Evolutionary conservation across 2,888 invertebrate species (phyloP).

Genomic region (Copidosoma aretas): DNA sequence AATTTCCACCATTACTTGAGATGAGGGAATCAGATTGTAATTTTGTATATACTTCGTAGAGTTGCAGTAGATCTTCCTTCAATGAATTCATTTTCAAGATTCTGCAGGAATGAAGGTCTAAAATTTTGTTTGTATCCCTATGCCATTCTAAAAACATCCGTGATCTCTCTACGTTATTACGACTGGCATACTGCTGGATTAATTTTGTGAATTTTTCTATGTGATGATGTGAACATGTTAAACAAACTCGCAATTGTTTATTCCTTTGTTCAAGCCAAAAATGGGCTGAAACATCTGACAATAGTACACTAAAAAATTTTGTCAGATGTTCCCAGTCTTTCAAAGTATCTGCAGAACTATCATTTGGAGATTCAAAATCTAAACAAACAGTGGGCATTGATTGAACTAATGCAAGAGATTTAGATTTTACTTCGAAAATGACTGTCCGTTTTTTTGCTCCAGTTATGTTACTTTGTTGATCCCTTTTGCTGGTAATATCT

Average conservation of each 20-base stretch:
- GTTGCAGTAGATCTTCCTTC: constrained; percentile 17
- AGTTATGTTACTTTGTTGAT: neutral
- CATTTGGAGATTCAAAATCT: too few species aligned
- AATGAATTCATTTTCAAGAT: constrained; percentile 25
- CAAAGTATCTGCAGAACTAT: neutral
- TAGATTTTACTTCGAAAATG: constrained; percentile 4
- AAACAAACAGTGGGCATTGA: neutral
- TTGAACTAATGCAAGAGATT: neutral
- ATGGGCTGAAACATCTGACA: neutral
- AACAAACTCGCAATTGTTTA: constrained; percentile 3
- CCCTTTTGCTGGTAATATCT: neutral
- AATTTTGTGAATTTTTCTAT: neutral
- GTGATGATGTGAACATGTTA: neutral
- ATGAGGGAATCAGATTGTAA: neutral
- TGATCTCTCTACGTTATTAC: constrained; percentile 27
- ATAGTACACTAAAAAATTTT: constrained; percentile 10
- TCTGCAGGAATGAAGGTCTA: constrained; percentile 16
- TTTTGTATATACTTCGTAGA: constrained; percentile 28
- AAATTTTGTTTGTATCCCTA: neutral
- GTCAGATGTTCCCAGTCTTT: constrained; percentile 17
- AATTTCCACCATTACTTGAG: neutral
- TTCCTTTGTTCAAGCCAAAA: constrained; percentile 12
- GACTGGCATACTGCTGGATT: constrained; percentile 14
- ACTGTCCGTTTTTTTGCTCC: neutral
- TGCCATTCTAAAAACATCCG: constrained; percentile 7